These are phyloP conservation scores for Invenusta paracnida DNA, from an alignment of 2,888 invertebrate species.

Conservation along the genomic window DNA sequence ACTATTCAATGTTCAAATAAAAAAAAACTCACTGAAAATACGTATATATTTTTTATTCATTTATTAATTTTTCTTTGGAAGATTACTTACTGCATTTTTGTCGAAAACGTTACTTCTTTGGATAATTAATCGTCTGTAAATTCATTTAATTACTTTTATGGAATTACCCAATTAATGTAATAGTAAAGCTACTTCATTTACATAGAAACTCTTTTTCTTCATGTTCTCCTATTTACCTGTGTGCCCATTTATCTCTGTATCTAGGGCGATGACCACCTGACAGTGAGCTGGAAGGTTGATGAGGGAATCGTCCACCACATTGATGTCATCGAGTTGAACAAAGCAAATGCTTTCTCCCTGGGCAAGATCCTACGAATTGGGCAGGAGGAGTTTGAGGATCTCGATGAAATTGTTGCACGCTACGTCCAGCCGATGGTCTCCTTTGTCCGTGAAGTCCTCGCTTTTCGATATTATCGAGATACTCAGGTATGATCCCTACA, in stretches of 20 bases:
- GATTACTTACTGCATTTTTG: too few relatives aligned
- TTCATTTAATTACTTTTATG: too few relatives aligned
- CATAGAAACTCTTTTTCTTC: too few relatives aligned
- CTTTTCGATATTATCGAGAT: conserved; percentile 71
- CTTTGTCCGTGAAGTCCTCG: conserved; percentile 79
- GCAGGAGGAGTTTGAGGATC: conserved; percentile 82
- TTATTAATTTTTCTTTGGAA: too few relatives aligned
- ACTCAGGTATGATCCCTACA: conserved; percentile 35
- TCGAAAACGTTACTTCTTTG: too few relatives aligned
- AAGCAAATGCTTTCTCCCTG: conserved; percentile 88
- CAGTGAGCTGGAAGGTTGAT: conserved; percentile 96
- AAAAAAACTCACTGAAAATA: too few relatives aligned
- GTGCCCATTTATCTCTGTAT: too few relatives aligned
- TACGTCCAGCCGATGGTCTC: conserved; percentile 93
- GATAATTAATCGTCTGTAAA: too few relatives aligned
- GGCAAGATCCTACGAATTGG: conserved; percentile 65
- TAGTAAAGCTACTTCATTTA: too few relatives aligned
- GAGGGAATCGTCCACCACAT: conserved; percentile 91
- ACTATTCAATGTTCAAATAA: too few relatives aligned
- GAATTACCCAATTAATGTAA: too few relatives aligned
- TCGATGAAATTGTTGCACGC: conserved; percentile 96
- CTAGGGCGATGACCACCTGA: conserved; percentile 82
- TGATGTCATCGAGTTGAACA: conserved; percentile 87
- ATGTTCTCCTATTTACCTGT: conserved; percentile 28
- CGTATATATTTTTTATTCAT: too few relatives aligned